Conservation (phyloP, 2,113 vertebrate species). For the Actenoides hombroni region DNA sequence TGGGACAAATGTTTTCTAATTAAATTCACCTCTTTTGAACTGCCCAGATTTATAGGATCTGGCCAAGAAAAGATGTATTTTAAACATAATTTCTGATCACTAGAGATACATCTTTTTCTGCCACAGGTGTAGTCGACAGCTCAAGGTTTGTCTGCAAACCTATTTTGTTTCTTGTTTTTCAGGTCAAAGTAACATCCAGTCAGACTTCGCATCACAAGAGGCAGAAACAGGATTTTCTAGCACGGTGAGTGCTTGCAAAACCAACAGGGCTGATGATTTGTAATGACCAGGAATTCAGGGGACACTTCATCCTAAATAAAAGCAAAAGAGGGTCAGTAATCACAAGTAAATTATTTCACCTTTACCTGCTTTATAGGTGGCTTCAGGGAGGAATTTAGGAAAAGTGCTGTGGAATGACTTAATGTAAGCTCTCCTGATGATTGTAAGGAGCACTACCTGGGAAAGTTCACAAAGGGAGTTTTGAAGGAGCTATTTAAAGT, state of each 20-base stretch:
- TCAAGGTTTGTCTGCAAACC: neutral
- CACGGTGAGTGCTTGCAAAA: conserved; percentile 1
- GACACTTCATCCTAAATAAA: neutral
- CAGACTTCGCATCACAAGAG: conserved; percentile 27
- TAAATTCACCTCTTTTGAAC: neutral
- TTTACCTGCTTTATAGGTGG: neutral
- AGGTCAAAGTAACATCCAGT: conserved; percentile 45
- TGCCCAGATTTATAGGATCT: neutral
- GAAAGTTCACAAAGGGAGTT: neutral
- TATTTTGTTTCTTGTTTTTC: conserved; percentile 52
- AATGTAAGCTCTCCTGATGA: neutral
- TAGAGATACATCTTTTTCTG: conserved; percentile 1
- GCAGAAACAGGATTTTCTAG: conserved; percentile 62
- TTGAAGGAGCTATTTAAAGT: conserved; percentile 33
- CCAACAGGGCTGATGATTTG: conserved; percentile 26
- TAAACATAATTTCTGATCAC: neutral
- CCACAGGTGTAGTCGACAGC: neutral
- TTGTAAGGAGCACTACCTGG: neutral
- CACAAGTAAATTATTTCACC: neutral
- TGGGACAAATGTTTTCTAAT: neutral
- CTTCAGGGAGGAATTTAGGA: conserved; percentile 11
- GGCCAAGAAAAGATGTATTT: neutral
- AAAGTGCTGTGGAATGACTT: neutral
- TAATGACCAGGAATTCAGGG: conserved; percentile 21
- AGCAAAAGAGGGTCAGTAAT: conserved; percentile 4